Percentiles rank a stretch among this genome's conserved stretches.
Conservation (phyloP, 2,888 invertebrate genomes). For the Pyralis farinalis region DNA sequence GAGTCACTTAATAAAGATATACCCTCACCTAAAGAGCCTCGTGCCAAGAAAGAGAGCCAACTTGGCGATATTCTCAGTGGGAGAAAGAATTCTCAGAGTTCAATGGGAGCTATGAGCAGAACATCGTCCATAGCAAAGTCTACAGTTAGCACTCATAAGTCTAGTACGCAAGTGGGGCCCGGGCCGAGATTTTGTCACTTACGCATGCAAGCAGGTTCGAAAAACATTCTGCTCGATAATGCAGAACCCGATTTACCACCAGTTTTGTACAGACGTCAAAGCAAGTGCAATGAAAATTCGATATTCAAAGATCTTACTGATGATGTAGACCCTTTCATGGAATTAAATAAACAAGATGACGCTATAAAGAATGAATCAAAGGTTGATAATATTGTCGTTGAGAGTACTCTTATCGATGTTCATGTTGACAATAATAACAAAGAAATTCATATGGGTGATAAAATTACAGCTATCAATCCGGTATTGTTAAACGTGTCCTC, state of each 20-base stretch:
- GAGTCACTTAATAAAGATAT: constrained; percentile 54
- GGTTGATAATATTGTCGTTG: constrained; percentile 60
- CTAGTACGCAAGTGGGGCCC: constrained; percentile 71
- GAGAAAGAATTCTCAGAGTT: constrained; percentile 67
- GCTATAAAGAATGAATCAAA: constrained; percentile 41
- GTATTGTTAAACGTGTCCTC: constrained; percentile 69
- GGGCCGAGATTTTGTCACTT: constrained; percentile 90
- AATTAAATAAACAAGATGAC: constrained; percentile 50
- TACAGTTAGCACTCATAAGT: constrained; percentile 73
- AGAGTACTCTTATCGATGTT: constrained; percentile 70
- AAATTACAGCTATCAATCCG: constrained; percentile 60
- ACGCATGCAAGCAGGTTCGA: constrained; percentile 88
- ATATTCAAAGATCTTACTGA: constrained; percentile 69
- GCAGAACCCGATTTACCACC: constrained; percentile 87
- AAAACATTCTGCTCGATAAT: constrained; percentile 90
- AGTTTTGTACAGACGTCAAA: constrained; percentile 85
- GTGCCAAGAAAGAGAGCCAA: constrained; percentile 39
- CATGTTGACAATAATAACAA: constrained; percentile 67
- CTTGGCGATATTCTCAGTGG: constrained; percentile 39
- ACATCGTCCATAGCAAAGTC: constrained; percentile 74
- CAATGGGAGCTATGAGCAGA: constrained; percentile 69
- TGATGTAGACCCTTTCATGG: constrained; percentile 60
- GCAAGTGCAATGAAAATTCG: constrained; percentile 68
- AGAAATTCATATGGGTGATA: constrained; percentile 44
- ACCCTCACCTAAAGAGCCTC: constrained; percentile 41